These are phyloP conservation scores for Phaenicophaeus curvirostris DNA, from an alignment of 2,797 vertebrate species.

Conservation along the genomic window DNA sequence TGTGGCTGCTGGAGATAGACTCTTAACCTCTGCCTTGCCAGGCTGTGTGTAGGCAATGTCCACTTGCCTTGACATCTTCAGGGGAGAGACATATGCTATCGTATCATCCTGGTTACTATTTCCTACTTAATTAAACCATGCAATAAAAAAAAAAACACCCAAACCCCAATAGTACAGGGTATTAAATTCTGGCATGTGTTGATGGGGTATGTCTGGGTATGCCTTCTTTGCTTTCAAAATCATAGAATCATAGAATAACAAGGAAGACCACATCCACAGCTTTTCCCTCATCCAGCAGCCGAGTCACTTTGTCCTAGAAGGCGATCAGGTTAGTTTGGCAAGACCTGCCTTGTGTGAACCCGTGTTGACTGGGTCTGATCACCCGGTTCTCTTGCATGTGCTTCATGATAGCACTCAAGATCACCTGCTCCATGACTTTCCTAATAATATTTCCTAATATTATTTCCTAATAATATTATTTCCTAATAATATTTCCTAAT, in stretches of 20 bases:
- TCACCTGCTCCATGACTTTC: too few relatives aligned
- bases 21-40: slow-evolving; percentile 12
- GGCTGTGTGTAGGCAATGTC: not conserved
- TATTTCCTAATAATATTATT: too few relatives aligned
- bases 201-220: not conserved
- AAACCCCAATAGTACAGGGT: not conserved
- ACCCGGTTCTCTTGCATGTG: too few relatives aligned
- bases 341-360: too few relatives aligned
- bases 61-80: not conserved
- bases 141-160: not conserved
- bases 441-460: too few relatives aligned
- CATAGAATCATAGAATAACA: too few relatives aligned
- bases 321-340: too few relatives aligned
- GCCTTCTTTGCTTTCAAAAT: not conserved
- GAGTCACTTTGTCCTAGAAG: too few relatives aligned
- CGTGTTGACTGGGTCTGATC: too few relatives aligned
- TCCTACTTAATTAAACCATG: not conserved
- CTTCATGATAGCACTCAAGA: too few relatives aligned
- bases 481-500: not conserved
- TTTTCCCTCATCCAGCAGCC: too few relatives aligned
- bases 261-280: too few relatives aligned
- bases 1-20: not conserved
- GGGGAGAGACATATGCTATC: not conserved
- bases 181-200: not conserved
- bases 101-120: not conserved